These are phyloP conservation scores for Hylyphantes graminicola DNA, from an alignment of 1,140 invertebrate genomes.

Conservation along the genomic window DNA sequence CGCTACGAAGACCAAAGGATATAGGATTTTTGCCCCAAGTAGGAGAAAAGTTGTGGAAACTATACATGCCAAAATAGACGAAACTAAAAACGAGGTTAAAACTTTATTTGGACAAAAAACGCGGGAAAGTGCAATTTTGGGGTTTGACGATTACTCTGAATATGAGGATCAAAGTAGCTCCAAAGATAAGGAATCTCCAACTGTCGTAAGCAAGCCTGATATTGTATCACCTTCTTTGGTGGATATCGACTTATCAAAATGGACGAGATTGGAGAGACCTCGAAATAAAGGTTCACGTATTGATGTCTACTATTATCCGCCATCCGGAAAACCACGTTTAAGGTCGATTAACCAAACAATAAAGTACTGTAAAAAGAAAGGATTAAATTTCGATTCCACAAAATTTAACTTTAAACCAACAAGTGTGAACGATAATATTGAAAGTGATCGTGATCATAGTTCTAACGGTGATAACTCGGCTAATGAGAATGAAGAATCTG, in stretches of 20 bases:
- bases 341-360: neutral
- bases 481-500: too few relatives aligned
- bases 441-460: neutral
- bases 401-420: neutral
- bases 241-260: neutral
- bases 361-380: neutral
- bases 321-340: neutral
- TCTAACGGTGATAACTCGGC: too few relatives aligned
- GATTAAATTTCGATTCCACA: neutral
- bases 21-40: too few relatives aligned
- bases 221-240: neutral
- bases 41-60: neutral
- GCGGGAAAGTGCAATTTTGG: neutral
- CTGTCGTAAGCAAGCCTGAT: neutral
- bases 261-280: neutral
- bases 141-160: neutral
- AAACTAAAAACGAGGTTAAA: neutral
- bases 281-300: neutral
- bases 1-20: too few relatives aligned
- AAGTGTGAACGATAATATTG: too few relatives aligned
- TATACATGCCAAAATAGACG: conserved; percentile 1
- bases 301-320: neutral
- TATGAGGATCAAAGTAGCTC: neutral
- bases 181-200: too few relatives aligned
- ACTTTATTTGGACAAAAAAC: neutral